A percentile compares a stretch with the other conserved stretches of the same genome.
phyloP scores from a whole-genome alignment of 1,140 invertebrate species.

The Ooceraea biroi region DNA sequence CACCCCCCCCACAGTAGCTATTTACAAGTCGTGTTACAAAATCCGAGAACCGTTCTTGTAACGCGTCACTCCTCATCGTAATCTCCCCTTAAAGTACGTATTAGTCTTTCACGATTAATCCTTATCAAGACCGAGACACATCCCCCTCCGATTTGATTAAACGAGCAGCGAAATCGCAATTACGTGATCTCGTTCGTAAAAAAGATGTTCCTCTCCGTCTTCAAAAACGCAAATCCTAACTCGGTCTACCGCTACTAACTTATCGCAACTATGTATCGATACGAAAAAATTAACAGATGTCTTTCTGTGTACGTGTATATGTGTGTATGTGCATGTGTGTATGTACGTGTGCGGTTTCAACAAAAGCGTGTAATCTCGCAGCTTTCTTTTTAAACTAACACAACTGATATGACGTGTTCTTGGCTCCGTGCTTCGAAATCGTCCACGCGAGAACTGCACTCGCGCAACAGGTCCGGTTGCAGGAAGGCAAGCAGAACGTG shows the following conservation, averaged over 20 bases:
- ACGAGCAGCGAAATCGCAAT: slow-evolving; percentile 7
- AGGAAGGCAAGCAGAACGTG: background rate
- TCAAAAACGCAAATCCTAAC: background rate
- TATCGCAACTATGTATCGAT: slow-evolving; percentile 45
- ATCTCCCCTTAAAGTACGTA: slow-evolving; percentile 28
- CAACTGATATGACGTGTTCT: slow-evolving; percentile 7
- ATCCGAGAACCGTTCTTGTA: background rate
- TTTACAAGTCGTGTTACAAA: slow-evolving; percentile 30
- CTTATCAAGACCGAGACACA: slow-evolving; percentile 1
- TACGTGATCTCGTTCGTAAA: slow-evolving; percentile 21
- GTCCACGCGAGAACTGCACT: background rate
- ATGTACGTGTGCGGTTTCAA: background rate
- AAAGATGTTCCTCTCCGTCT: background rate
- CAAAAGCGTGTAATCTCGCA: background rate
- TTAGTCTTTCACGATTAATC: slow-evolving; percentile 45
- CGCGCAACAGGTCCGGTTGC: background rate
- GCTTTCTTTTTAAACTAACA: slow-evolving; percentile 10
- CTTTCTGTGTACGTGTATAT: slow-evolving; percentile 39
- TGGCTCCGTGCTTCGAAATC: background rate
- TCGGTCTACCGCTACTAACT: slow-evolving; percentile 28
- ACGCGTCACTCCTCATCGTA: background rate
- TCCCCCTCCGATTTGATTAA: background rate
- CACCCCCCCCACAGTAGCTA: background rate
- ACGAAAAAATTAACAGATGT: slow-evolving; percentile 57
- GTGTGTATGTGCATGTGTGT: no score